Base-by-base conservation (phyloP, 2,797 vertebrate genomes). In the Protonibea diacanthus region DNA sequence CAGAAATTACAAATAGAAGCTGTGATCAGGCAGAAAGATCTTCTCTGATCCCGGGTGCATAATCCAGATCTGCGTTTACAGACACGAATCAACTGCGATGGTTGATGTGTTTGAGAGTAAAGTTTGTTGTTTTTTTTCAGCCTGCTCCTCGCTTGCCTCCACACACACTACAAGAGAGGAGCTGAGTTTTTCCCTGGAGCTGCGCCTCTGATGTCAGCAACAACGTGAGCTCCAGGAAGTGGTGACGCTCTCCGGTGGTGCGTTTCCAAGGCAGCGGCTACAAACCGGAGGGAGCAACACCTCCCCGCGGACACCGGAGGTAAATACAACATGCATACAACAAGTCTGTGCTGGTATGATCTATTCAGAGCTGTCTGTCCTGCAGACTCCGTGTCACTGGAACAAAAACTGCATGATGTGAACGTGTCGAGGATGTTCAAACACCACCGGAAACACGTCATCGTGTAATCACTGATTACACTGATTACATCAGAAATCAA, bases 171-270 rank as follows among this genome's bases (percentile, higher is more conserved):
- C 49, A 78, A 78, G 72, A 38, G 76, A 49, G 47, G 75, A 80
- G 79, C 84, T 9, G 91, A 84, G 74, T 89, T 91, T 86, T 58
- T 76, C 86, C 88, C 77, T 11, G 38, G 87, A 93, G 87, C 87
- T 86, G 84, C 74, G 91, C 90, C 76, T 94, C 92, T 92, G 94
- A 95, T 67, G 94, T 94, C 93, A 94, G 78, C 86, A 85, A 17
- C 80, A 89, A 91, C 93, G 93, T 93, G 88, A 92, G 86, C 82
- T 88, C 73, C 93, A 94, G 94, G 93, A 95, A 95, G 88, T 72
- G 84, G 90, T 95, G 95, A 95, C 94, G 94, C 92, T 75, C 68
- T 66, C 74, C 76, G 75, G 74, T 61, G 80, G 49, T 65, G 84
- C 65, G 88, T 85, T 86, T 66, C 85, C 84, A 67, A 45, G 80